These are phyloP conservation scores for Ondatra zibethicus DNA, from an alignment of 2,113 vertebrate species.

Conservation along the genomic window DNA sequence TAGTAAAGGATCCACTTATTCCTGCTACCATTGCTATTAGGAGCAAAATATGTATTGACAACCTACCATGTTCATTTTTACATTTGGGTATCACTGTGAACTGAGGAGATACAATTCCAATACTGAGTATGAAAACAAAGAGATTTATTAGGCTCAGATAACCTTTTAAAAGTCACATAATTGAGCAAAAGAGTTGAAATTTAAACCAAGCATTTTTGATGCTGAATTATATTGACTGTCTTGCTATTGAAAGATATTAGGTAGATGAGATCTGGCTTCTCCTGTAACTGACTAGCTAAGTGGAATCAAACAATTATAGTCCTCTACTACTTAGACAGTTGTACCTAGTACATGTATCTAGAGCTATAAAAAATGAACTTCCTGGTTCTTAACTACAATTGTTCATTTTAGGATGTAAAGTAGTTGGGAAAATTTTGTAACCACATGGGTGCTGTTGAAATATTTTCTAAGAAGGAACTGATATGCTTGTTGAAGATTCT, in stretches of 20 bases:
- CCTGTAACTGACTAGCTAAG: neutral
- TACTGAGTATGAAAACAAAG: neutral
- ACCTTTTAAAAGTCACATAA: neutral
- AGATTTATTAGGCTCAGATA: neutral
- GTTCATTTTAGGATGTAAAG: neutral
- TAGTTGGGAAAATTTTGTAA: neutral
- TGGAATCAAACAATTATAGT: neutral
- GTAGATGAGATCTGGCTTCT: neutral
- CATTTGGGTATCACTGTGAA: neutral
- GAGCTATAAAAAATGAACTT: neutral
- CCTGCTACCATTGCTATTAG: neutral
- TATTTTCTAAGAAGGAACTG: neutral
- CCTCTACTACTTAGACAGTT: neutral
- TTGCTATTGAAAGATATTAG: neutral
- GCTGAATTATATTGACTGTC: neutral
- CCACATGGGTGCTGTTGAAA: neutral
- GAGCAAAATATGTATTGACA: neutral
- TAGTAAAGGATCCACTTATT: neutral
- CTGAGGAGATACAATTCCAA: neutral
- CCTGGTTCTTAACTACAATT: neutral
- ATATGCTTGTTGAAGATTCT: neutral
- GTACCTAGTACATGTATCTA: neutral
- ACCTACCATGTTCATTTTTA: neutral
- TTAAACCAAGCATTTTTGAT: neutral
- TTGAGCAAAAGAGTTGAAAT: neutral